Base-by-base conservation (phyloP, 2,888 invertebrate genomes). In the Ectemnius lituratus region DNA sequence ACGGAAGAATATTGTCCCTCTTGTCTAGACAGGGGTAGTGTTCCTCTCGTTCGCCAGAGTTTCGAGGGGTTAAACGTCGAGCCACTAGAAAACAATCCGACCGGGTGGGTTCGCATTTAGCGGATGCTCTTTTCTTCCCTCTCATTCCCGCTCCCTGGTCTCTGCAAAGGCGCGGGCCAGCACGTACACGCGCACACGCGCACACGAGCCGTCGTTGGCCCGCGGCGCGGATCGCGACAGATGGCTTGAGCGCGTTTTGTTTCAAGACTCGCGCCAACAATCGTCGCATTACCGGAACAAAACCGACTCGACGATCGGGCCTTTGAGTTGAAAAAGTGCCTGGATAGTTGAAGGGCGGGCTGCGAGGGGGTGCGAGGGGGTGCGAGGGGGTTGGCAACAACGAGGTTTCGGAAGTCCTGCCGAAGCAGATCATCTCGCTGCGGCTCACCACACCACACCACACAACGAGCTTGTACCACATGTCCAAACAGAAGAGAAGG, bases 261-360 rank as follows among this genome's bases (percentile, higher is more conserved):
- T 90, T 90, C 89, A 87, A 89, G 87, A 85, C 85, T 85, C 84
- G 83, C 84, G 84, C 84, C 84, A 87, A 87, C 89, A 90, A 90
- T 90, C 89, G 90, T 85, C 88, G 88, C 88, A 89, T 90, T 90
- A 89, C 78, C 86, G 85, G 85, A 87, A 90, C 89, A 90, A 85
- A 89, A 88, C 37, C 87, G 87, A 86, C 82, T 87, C 88, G 86
- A 87, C 88, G 87, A 88, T 88, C 85, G 85, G 75, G 73, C 81
- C 79, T 86, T 84, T 83, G 80, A 80, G 77, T 79, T 74, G 67
- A 64, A 69, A 46, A 61, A 47, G 58, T 47, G 58, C 28, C 60
- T 16, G 63, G 45, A 47, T 66, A 67, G 49, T 70, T 59, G 67
- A 62, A 75, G 72, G 80, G 73, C 67, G 70, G 73, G 71, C 62